phyloP scores from a whole-genome alignment of 2,797 vertebrate genomes.

The Gambusia yucatana region DNA sequence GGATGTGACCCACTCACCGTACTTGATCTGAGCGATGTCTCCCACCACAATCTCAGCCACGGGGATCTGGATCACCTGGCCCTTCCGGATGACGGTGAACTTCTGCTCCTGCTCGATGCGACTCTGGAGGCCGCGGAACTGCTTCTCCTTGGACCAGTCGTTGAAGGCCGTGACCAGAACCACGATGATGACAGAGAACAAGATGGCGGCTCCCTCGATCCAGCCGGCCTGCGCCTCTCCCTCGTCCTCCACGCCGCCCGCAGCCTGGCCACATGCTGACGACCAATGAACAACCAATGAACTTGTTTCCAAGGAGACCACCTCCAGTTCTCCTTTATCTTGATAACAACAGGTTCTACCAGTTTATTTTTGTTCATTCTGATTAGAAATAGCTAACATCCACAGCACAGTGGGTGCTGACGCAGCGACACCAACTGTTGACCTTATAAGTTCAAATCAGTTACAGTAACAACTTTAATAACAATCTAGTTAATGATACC shows the following conservation, averaged over 20 bases:
- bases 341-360: not conserved
- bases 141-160: slow-evolving; percentile 99
- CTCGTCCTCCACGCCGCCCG: slow-evolving; percentile 85
- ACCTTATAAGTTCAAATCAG: not conserved
- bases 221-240: slow-evolving; percentile 93
- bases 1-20: slow-evolving; percentile 81
- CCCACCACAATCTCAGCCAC: slow-evolving; percentile 96
- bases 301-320: not conserved
- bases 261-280: slow-evolving; percentile 86
- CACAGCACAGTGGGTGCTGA: too few relatives aligned
- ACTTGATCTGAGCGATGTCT: slow-evolving; percentile 98
- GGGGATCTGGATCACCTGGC: slow-evolving; percentile 96
- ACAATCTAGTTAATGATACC: not conserved
- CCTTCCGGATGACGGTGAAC: slow-evolving; percentile 95
- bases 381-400: not conserved
- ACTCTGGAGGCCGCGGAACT: slow-evolving; percentile 95
- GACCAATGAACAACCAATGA: not conserved
- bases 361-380: not conserved
- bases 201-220: slow-evolving; percentile 96
- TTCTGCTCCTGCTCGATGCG: slow-evolving; percentile 98
- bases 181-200: slow-evolving; percentile 95
- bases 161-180: slow-evolving; percentile 98
- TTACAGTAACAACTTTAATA: not conserved
- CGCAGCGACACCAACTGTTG: not conserved
- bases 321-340: not conserved